Evolutionary conservation across 2,113 vertebrate genomes (phyloP), one percentile per base, ranked within the genome.

Genomic region (Okapia johnstoni): DNA sequence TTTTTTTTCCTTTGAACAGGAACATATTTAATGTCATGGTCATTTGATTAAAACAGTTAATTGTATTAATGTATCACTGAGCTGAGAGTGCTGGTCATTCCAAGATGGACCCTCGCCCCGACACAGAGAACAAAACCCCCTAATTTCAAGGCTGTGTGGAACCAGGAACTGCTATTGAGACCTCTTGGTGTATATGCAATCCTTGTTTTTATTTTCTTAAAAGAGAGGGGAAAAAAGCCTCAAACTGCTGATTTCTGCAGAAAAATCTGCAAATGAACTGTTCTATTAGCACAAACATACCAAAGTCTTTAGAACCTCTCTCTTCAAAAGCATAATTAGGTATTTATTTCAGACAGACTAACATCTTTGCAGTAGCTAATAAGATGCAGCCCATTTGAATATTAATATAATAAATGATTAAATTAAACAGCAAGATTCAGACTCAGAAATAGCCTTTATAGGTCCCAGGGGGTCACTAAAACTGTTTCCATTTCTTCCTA

Each of bases 341-440:
- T 99, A 99, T 99, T 99, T 99, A 99, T 99, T 99, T 99, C 99
- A 99, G 98, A 99, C 98, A 98, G 98, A 99, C 99, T 98, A 99
- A 99, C 99, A 99, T 99, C 99, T 99, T 99, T 99, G 99, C 99
- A 98, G 99, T 98, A 99, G 99, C 99, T 99, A 99, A 99, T 99
- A 99, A 99, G 99, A 99, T 99, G 98, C 99, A 99, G 98, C 98
- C 99, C 98, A 99, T 99, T 99, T 99, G 99, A 99, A 99, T 99
- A 99, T 99, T 99, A 99, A 99, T 99, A 99, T 99, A 99, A 99
- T 99, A 99, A 99, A 99, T 99, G 99, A 99, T 99, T 99, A 99
- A 99, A 99, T 99, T 99, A 99, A 99, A 99, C 99, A 99, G 99
- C 99, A 99, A 99, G 99, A 99, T 99, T 99, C 99, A 99, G 99